phyloP scores from a whole-genome alignment of 2,888 invertebrate species.

The Chalcosyrphus nemorum region DNA sequence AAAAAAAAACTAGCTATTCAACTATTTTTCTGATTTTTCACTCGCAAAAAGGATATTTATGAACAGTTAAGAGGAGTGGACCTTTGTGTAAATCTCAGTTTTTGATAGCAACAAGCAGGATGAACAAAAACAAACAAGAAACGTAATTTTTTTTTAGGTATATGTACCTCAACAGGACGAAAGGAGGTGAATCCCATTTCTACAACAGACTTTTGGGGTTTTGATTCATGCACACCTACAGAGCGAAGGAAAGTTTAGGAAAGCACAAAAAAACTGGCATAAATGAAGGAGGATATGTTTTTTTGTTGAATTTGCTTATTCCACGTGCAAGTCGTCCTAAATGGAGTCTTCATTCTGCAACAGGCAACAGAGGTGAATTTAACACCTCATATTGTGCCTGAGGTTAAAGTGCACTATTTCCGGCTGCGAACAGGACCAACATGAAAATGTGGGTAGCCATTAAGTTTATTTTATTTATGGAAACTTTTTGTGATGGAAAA shows the following conservation, averaged over 20 bases:
- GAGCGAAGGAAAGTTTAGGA: too few relatives aligned
- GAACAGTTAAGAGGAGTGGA: not conserved
- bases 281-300: not conserved
- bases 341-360: constrained; percentile 40
- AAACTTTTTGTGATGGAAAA: constrained; percentile 16
- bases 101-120: constrained; percentile 48
- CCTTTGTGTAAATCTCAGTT: not conserved
- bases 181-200: not conserved
- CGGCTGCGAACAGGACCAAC: constrained; percentile 3
- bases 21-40: not conserved
- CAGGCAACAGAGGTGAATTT: constrained; percentile 25
- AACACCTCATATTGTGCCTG: constrained; percentile 5
- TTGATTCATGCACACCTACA: constrained; percentile 42
- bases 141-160: not conserved
- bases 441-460: constrained; percentile 22
- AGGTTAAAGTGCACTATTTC: constrained; percentile 15
- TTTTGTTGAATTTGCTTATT: constrained; percentile 8
- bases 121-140: not conserved
- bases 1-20: not conserved
- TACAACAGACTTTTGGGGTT: not conserved
- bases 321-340: constrained; percentile 11
- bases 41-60: not conserved
- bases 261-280: not conserved
- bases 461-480: constrained; percentile 35
- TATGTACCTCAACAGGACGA: too few relatives aligned